Evolutionary conservation across 2,797 vertebrate genomes (phyloP), one percentile per base, ranked within the genome.

Genomic region (Garrulus glandarius): DNA sequence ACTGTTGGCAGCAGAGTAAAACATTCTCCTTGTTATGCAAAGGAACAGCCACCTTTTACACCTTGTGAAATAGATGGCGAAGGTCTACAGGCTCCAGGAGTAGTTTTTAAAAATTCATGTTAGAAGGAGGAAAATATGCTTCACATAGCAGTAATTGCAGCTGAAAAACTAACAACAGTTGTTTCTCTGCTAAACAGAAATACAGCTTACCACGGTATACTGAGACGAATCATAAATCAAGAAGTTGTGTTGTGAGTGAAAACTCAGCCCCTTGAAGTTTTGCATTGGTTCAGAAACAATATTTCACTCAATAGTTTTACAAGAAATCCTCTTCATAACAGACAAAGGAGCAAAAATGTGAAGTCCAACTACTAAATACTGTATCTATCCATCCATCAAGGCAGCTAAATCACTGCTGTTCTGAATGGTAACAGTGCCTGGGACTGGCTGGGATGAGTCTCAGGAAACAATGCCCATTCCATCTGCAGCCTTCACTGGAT

Each of bases 381-480:
- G 5, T 18, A 44, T n/a, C 10, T 13, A 26, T 44, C 26, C 22
- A 13, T 47, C 24, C 20, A 52, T n/a, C 7, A 11, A 46, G 39
- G 26, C 30, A 85, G 15, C 19, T 18, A 37, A 13, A n/a, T 10
- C 20, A 18, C 15, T 34, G 59, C 6, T 69, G 7, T 67, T 76
- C 61, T 49, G 24, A 34, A 37, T 10, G 6, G 15, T 24, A 61
- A 3, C 44, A 21, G 36, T 34, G 7, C 20, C 61, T 43, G 24
- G 27, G 34, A 16, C 13, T 47, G 50, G 18, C 16, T 56, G 32
- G 50, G 3, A 15, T 36, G 41, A 59, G 13, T 78, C 22, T 60
- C 20, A 18, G 47, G 41, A 21, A 84, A 1, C 0, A 1, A 30
- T 10, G 14, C 10, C 57, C 56, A 52, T 29, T 61, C 26, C 2